Conservation (phyloP, 2,113 vertebrate species). For the Psettodes erumei region DNA sequence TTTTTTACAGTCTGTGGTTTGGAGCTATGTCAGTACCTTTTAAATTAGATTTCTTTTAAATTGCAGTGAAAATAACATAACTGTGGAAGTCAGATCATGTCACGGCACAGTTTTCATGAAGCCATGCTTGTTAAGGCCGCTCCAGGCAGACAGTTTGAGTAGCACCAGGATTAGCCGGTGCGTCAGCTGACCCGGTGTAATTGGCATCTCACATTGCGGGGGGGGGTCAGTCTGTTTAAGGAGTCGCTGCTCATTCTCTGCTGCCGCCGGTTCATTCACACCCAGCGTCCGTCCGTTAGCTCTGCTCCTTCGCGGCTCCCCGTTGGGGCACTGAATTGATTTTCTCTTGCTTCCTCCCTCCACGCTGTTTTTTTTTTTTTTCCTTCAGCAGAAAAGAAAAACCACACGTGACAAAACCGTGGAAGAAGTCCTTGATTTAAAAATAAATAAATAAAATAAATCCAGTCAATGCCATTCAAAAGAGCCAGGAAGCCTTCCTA, state of each 20-base stretch:
- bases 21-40: background rate
- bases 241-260: conserved; percentile 41
- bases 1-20: too few species aligned
- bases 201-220: conserved; percentile 41
- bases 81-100: background rate
- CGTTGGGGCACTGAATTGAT: conserved; percentile 10
- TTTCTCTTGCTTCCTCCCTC: conserved; percentile 3
- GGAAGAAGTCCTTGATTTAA: background rate
- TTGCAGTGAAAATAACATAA: background rate
- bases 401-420: conserved; percentile 9
- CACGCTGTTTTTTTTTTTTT: conserved; percentile 9
- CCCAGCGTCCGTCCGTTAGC: conserved; percentile 24
- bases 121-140: conserved; percentile 33
- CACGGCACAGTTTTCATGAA: background rate
- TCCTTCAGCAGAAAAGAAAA: conserved; percentile 11
- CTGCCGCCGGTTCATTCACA: conserved; percentile 41
- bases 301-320: conserved; percentile 17
- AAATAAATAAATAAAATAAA: too few species aligned
- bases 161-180: conserved; percentile 8
- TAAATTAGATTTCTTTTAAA: background rate
- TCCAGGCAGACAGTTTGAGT: conserved; percentile 28
- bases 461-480: background rate
- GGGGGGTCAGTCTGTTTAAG: conserved; percentile 47
- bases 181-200: conserved; percentile 50
- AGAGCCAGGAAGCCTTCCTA: background rate